Base-by-base conservation (phyloP, 2,888 invertebrate genomes). In the Ormyrus nitidulus region DNA sequence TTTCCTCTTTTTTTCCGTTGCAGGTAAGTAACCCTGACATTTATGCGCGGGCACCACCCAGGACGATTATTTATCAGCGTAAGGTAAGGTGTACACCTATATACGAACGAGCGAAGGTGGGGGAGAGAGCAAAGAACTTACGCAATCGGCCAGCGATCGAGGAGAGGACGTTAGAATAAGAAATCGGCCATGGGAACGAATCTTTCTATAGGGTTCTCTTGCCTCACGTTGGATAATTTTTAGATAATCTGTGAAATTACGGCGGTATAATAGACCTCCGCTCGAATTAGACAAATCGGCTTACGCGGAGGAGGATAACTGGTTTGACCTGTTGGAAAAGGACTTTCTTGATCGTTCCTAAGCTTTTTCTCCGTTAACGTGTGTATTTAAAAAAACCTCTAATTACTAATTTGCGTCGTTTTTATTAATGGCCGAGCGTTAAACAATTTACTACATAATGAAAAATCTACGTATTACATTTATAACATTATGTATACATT, bases 11-110 rank as follows among this genome's bases (percentile, higher is more conserved):
- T 62, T 68, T 79, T 59, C 66, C 72, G 72, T 81, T 77, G 8
- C 76, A 77, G 73, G 77, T 78, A 78, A 81, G 77, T 78, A 77
- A 75, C 51, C 70, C 46, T 65, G 70, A 77, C 77, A 77, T 73
- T 81, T 77, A 80, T 46, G 48, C 66, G 8, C 46, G 56, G 59
- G 69, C 48, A 77, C 77, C 73, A 51, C 69, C 80, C 80, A 74
- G 6, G 59, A 69, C 56, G 44, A 65, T 75, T 71, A 76, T 80
- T 80, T 72, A 76, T 73, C 62, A 75, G 54, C 62, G n/a, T n/a
- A 56, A 5, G 34, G 56, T 64, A 69, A 69, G 74, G 51, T 69
- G 58, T 77, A 71, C 65, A 68, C 34, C 51, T 49, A 34, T 13
- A 53, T 64, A 48, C 4, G 34, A 64, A 77, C 19, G 68, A 53